Conservation (phyloP, 2,797 vertebrate species). For the Muscicapa comitata region DNA sequence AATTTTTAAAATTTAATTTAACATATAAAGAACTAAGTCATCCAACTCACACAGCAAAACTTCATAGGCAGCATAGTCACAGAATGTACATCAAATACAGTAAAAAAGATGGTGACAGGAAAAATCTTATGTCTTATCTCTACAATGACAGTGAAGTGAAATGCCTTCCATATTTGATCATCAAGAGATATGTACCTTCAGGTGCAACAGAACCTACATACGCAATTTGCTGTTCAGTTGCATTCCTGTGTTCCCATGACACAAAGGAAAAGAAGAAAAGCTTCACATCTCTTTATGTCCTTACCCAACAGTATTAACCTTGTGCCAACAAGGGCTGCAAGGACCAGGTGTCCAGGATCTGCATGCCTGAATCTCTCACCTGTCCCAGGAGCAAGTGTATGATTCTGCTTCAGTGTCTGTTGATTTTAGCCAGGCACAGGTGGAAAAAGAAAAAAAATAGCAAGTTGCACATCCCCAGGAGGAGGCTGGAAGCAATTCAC, state of each 20-base stretch:
- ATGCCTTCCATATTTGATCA: not conserved
- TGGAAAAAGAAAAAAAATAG: not conserved
- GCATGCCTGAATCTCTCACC: not conserved
- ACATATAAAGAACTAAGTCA: constrained; percentile 18
- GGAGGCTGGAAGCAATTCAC: not conserved
- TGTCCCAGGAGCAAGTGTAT: not conserved
- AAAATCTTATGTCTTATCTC: not conserved
- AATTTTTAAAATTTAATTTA: constrained; percentile 14
- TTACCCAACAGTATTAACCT: not conserved
- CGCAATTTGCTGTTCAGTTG: not conserved
- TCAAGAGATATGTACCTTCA: not conserved
- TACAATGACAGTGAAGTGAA: not conserved
- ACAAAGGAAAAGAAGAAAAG: not conserved
- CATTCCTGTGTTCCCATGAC: not conserved
- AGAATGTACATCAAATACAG: constrained; percentile 26
- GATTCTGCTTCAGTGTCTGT: not conserved
- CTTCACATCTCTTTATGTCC: not conserved
- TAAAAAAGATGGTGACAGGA: constrained; percentile 10
- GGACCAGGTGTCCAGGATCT: not conserved
- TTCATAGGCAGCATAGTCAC: constrained; percentile 19
- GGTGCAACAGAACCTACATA: not conserved
- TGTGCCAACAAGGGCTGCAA: not conserved
- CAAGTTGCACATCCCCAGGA: not conserved
- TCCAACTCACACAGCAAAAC: not conserved
- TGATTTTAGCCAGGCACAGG: not conserved